These are phyloP conservation scores for Capricornis sumatraensis DNA, from an alignment of 2,113 vertebrate genomes.

Conservation along the genomic window DNA sequence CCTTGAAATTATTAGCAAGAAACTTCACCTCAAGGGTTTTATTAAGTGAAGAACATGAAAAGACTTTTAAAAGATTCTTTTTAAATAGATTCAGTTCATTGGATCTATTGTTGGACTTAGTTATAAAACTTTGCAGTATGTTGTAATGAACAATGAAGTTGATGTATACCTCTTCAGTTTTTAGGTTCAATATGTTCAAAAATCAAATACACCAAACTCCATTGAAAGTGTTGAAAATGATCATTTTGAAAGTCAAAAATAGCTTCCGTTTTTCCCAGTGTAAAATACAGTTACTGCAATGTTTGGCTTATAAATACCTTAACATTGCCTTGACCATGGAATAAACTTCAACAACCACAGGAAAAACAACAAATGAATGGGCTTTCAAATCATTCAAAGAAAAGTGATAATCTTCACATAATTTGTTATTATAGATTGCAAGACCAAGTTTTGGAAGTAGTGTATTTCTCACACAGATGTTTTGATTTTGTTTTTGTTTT, in stretches of 20 bases:
- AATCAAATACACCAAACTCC: neutral
- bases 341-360: neutral
- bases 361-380: neutral
- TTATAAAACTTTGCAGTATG: neutral
- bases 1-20: slow-evolving; percentile 1
- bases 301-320: neutral
- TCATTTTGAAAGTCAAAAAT: slow-evolving; percentile 13
- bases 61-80: neutral
- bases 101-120: neutral
- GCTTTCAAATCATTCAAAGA: neutral
- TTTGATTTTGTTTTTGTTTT: neutral
- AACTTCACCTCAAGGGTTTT: neutral
- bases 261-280: neutral
- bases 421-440: neutral
- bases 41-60: neutral
- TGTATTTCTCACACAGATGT: neutral
- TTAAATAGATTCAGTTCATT: neutral
- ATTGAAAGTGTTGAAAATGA: neutral
- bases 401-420: neutral
- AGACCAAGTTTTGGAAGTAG: neutral
- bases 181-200: slow-evolving; percentile 21
- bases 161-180: neutral
- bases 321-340: neutral
- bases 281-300: neutral
- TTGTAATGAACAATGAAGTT: neutral